Percentiles rank a stretch among this genome's conserved stretches.
Conservation (phyloP, 2,888 invertebrate species). For the Ophioninae sp. region DNA sequence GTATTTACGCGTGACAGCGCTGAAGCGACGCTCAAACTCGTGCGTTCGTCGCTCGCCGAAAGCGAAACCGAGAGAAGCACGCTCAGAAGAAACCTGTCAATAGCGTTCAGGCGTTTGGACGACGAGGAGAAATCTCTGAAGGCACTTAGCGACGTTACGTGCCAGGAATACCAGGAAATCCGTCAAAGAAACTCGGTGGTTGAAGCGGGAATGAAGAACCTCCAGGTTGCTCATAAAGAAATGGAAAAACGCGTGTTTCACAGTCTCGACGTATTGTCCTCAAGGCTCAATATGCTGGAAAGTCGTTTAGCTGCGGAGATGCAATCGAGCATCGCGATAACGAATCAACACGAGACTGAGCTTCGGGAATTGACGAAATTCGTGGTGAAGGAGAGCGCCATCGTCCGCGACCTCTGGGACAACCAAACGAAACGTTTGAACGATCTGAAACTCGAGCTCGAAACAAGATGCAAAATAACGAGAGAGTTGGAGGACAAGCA, state of each 20-base stretch:
- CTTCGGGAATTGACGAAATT: constrained; percentile 77
- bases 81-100: constrained; percentile 64
- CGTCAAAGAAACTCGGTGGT: constrained; percentile 47
- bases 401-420: constrained; percentile 78
- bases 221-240: constrained; percentile 65
- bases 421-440: constrained; percentile 79
- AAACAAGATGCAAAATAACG: constrained; percentile 81
- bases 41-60: constrained; percentile 68
- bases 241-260: constrained; percentile 65
- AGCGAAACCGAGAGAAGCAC: constrained; percentile 68
- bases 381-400: constrained; percentile 78
- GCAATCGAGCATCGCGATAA: constrained; percentile 39
- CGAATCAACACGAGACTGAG: constrained; percentile 67
- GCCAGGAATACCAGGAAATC: constrained; percentile 62
- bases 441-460: constrained; percentile 82
- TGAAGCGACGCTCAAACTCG: constrained; percentile 67
- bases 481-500: constrained; percentile 81
- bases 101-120: constrained; percentile 63
- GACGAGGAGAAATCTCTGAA: constrained; percentile 68
- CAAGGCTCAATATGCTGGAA: constrained; percentile 66
- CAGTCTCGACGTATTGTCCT: constrained; percentile 67
- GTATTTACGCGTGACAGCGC: constrained; percentile 71
- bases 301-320: constrained; percentile 63
- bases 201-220: constrained; percentile 61
- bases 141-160: constrained; percentile 64